Conservation (phyloP, 2,113 vertebrate genomes). For the Cyrtonyx montezumae region DNA sequence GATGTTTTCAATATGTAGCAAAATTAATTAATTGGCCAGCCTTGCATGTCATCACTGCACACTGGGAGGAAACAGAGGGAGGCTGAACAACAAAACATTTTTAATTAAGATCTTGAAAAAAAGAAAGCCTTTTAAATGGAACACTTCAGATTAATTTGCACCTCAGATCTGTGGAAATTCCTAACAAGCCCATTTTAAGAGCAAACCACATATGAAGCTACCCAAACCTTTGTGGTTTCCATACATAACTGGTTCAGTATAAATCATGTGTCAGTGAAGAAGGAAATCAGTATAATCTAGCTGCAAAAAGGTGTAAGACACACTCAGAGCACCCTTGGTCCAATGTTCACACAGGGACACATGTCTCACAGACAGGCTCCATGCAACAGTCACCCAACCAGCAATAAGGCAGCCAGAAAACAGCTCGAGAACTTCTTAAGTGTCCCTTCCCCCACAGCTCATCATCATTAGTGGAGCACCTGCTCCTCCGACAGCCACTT, state of each 20-base stretch:
- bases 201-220: background rate
- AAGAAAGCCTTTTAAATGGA: background rate
- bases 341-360: fast-evolving
- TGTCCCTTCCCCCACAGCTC: background rate
- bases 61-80: background rate
- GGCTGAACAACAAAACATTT: background rate
- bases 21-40: background rate
- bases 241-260: background rate
- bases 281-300: background rate
- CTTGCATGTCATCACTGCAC: fast-evolving
- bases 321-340: background rate
- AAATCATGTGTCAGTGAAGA: background rate
- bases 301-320: background rate
- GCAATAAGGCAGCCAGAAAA: background rate
- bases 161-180: background rate
- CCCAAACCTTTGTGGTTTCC: background rate
- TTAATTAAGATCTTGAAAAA: background rate
- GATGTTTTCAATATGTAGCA: background rate
- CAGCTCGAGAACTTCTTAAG: background rate
- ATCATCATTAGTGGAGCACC: background rate
- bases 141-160: background rate
- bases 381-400: background rate
- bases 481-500: background rate
- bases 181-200: background rate
- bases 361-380: background rate